Percentiles rank a stretch among this genome's conserved stretches.
Conservation (phyloP, 2,888 invertebrate genomes). For the Endomychus coccineus region DNA sequence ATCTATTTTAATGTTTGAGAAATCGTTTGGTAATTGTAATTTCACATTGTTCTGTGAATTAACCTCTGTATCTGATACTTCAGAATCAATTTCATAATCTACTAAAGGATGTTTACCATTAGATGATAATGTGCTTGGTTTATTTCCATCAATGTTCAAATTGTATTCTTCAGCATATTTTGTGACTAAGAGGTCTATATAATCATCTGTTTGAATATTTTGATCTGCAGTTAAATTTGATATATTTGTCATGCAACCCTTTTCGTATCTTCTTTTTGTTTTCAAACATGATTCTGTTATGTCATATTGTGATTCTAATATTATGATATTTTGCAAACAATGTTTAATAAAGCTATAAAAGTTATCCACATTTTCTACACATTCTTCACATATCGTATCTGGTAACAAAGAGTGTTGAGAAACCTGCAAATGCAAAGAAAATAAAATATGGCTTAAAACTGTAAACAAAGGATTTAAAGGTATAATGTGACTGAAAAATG, state of each 20-base stretch:
- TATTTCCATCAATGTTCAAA: conserved; percentile 10
- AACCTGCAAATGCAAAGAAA: conserved; percentile 30
- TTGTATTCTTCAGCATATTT: conserved; percentile 10
- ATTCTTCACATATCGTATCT: conserved; percentile 39
- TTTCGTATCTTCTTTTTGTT: conserved; percentile 41
- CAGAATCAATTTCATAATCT: conserved; percentile 34
- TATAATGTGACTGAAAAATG: too few relatives aligned
- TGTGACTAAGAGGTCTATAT: conserved; percentile 25
- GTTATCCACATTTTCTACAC: conserved; percentile 35
- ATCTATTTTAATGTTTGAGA: conserved; percentile 20
- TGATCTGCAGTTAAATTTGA: conserved; percentile 32
- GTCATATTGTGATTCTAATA: conserved; percentile 39
- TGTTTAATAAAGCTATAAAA: conserved; percentile 40
- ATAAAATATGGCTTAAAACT: too few relatives aligned
- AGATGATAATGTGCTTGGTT: conserved; percentile 4
- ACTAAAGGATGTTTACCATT: conserved; percentile 27
- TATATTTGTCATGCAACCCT: conserved; percentile 43
- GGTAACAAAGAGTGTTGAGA: conserved; percentile 38
- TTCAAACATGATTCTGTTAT: conserved; percentile 39
- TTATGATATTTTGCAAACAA: conserved; percentile 39
- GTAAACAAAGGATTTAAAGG: too few relatives aligned
- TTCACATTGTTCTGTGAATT: conserved; percentile 9
- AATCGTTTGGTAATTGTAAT: conserved; percentile 14
- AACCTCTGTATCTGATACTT: conserved; percentile 27
- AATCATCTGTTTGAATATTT: conserved; percentile 38